A percentile compares a stretch with the other conserved stretches of the same genome.
Evolutionary conservation across 2,113 vertebrate species (phyloP).

Genomic region (Nipponia nippon): DNA sequence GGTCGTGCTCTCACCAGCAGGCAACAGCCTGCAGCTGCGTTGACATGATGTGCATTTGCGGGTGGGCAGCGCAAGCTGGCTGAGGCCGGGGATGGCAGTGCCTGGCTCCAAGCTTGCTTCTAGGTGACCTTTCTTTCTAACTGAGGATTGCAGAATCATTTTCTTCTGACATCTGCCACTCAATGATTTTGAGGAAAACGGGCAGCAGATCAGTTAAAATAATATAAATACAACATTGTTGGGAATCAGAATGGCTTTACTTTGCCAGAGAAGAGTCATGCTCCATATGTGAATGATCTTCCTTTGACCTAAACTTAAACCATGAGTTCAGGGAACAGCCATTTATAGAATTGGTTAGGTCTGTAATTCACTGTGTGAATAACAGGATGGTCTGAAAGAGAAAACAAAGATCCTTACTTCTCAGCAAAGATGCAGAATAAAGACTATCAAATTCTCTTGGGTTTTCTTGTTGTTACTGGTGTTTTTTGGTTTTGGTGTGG

Average conservation of each 20-base stretch:
- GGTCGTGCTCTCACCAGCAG: neutral
- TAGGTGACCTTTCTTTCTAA: neutral
- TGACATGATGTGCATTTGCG: accelerated
- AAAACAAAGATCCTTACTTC: constrained; percentile 13
- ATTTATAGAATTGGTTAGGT: constrained; percentile 21
- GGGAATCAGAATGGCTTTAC: neutral
- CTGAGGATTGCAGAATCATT: neutral
- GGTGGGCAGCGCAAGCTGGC: accelerated
- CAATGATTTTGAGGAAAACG: neutral
- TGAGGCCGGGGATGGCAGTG: neutral
- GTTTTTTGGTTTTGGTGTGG: neutral
- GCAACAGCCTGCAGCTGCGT: neutral
- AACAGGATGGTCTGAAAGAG: constrained; percentile 18
- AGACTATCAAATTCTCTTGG: neutral
- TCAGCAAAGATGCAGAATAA: neutral
- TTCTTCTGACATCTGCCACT: neutral
- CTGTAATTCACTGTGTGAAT: constrained; percentile 40
- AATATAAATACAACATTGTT: neutral
- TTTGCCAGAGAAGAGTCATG: neutral
- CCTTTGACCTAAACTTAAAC: constrained; percentile 39
- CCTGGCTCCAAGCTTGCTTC: neutral
- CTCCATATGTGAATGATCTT: neutral
- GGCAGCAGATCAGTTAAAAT: neutral
- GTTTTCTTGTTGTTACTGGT: neutral
- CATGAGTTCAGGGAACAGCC: neutral